These are phyloP conservation scores for Solenopsis invicta DNA, from an alignment of 1,140 invertebrate genomes.

Conservation along the genomic window DNA sequence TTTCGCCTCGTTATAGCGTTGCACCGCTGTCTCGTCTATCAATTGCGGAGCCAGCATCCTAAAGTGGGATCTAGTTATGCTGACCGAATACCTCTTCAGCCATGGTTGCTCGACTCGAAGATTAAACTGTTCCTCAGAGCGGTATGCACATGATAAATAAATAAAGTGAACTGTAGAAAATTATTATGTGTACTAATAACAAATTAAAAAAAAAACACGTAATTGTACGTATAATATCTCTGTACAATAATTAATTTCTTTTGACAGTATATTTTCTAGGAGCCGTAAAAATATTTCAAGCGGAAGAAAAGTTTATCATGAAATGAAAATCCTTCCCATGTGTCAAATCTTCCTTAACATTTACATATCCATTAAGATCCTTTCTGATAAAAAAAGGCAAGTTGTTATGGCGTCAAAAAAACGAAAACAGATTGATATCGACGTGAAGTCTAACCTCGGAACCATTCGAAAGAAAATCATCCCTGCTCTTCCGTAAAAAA, in stretches of 20 bases:
- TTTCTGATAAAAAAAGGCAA: too few species aligned
- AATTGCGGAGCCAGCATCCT: conserved; percentile 48
- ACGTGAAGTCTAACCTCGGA: too few species aligned
- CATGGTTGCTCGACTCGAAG: not conserved
- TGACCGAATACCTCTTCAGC: conserved; percentile 12
- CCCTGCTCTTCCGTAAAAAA: too few species aligned
- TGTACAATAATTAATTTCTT: not conserved
- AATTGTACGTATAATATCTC: not conserved
- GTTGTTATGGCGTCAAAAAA: too few species aligned
- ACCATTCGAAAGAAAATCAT: too few species aligned
- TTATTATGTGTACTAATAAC: not conserved
- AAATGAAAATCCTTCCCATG: not conserved
- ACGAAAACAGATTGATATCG: too few species aligned
- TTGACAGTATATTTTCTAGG: not conserved
- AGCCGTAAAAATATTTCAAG: not conserved
- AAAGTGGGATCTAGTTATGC: conserved; percentile 51
- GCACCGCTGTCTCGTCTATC: conserved; percentile 25
- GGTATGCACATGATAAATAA: conserved; percentile 1
- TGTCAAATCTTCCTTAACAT: not conserved
- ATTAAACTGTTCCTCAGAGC: conserved; percentile 19
- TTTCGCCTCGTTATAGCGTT: conserved; percentile 25
- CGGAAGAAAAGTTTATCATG: not conserved
- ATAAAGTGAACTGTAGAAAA: not conserved
- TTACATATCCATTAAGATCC: not conserved
- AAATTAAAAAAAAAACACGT: too few species aligned